Conservation (phyloP, 2,797 vertebrate genomes). For the Pterois miles region DNA sequence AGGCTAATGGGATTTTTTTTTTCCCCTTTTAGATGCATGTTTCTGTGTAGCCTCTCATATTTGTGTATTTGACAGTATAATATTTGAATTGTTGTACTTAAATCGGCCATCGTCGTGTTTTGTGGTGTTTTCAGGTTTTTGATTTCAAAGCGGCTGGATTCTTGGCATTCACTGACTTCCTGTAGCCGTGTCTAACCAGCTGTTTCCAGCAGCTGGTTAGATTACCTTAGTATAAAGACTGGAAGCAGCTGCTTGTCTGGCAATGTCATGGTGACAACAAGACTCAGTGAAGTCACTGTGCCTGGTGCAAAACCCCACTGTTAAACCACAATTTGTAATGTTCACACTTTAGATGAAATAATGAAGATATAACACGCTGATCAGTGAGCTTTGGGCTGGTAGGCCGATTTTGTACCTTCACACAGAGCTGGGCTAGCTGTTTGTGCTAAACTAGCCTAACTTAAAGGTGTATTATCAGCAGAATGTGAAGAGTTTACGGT, state of each 20-base stretch:
- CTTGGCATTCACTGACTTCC: not conserved
- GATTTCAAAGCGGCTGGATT: not conserved
- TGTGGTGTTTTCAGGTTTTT: not conserved
- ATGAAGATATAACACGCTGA: no score
- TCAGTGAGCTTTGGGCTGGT: no score
- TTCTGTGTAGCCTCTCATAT: not conserved
- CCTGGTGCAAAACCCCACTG: not conserved
- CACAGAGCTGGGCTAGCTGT: no score
- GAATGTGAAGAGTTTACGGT: no score
- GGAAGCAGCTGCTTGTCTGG: not conserved
- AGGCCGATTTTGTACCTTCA: accelerated
- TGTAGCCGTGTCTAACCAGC: not conserved
- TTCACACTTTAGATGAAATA: not conserved
- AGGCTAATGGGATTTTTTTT: constrained; percentile 56
- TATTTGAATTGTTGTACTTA: not conserved
- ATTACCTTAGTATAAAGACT: not conserved
- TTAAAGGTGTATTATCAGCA: no score
- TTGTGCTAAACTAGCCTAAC: no score
- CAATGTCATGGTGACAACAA: no score
- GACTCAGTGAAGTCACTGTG: not conserved
- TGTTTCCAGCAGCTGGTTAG: not conserved
- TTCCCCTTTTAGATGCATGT: constrained; percentile 20
- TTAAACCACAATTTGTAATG: not conserved
- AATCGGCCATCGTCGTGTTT: not conserved
- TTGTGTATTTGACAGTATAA: not conserved